A percentile compares a stretch with the other conserved stretches of the same genome.
phyloP scores from a whole-genome alignment of 2,797 vertebrate species.

The Chelon labrosus region DNA sequence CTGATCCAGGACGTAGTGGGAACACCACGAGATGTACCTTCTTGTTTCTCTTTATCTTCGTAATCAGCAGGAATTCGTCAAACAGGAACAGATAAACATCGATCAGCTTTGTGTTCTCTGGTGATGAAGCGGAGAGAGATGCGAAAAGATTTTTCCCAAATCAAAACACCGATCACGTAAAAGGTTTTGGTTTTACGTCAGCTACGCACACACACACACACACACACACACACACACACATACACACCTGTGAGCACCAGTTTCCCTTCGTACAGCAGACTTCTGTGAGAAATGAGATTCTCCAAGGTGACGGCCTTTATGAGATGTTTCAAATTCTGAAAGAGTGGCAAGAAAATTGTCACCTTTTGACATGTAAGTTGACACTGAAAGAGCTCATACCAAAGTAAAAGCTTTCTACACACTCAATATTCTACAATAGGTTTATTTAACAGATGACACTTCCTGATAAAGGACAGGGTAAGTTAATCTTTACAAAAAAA shows the following conservation, averaged over 20 bases:
- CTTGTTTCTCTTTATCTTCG: constrained; percentile 92
- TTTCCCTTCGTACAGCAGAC: constrained; percentile 89
- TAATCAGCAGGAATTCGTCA: constrained; percentile 93
- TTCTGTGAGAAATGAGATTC: constrained; percentile 89
- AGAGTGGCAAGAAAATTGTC: constrained; percentile 14
- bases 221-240: constrained; percentile 84
- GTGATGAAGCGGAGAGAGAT: constrained; percentile 25
- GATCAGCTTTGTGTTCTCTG: constrained; percentile 88
- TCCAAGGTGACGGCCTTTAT: constrained; percentile 89
- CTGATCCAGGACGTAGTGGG: neutral
- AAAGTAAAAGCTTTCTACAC: neutral
- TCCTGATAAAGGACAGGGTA: constrained; percentile 11
- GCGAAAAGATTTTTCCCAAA: constrained; percentile 1
- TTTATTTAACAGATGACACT: neutral
- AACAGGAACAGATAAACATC: constrained; percentile 93
- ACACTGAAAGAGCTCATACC: neutral
- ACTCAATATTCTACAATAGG: neutral
- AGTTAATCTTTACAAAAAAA: constrained; percentile 13
- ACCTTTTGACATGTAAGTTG: neutral
- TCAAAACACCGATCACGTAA: neutral
- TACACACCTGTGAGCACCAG: constrained; percentile 88
- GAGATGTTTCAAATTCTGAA: constrained; percentile 90
- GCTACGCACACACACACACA: constrained; percentile 78
- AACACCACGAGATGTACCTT: constrained; percentile 81
- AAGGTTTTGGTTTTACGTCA: neutral